Conservation (phyloP, 2,113 vertebrate genomes). For the Nyctereutes procyonoides region DNA sequence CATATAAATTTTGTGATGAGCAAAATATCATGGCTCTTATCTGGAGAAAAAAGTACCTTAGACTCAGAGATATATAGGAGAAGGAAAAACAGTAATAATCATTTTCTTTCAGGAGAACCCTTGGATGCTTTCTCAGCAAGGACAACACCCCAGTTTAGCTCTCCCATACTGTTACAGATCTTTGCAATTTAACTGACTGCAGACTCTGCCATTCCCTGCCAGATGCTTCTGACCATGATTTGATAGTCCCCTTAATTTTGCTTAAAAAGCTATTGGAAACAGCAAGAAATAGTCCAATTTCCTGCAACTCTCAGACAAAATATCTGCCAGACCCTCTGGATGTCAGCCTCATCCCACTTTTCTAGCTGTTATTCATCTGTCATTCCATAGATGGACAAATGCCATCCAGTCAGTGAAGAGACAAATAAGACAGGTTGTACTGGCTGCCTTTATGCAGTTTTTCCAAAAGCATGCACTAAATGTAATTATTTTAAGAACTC, state of each 20-base stretch:
- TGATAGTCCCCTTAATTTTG: background rate
- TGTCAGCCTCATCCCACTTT: background rate
- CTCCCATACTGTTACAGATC: background rate
- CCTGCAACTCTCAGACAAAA: background rate
- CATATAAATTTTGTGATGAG: background rate
- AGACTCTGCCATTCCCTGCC: background rate
- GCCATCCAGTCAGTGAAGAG: no score
- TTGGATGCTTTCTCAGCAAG: background rate
- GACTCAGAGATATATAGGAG: accelerated
- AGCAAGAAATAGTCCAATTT: background rate
- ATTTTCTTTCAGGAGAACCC: background rate
- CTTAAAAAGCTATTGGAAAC: background rate
- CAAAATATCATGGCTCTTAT: background rate
- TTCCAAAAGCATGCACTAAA: background rate
- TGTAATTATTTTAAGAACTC: background rate
- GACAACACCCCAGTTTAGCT: background rate
- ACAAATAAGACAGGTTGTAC: background rate
- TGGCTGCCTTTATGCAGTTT: background rate
- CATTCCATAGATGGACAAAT: background rate
- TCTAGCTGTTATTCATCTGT: background rate
- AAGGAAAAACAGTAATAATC: background rate
- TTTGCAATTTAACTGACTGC: background rate
- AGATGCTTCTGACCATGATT: background rate
- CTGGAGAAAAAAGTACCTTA: background rate
- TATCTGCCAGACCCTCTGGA: background rate